These are phyloP conservation scores for Ceratosolen fusciceps DNA, from an alignment of 1,140 invertebrate genomes.

Conservation along the genomic window DNA sequence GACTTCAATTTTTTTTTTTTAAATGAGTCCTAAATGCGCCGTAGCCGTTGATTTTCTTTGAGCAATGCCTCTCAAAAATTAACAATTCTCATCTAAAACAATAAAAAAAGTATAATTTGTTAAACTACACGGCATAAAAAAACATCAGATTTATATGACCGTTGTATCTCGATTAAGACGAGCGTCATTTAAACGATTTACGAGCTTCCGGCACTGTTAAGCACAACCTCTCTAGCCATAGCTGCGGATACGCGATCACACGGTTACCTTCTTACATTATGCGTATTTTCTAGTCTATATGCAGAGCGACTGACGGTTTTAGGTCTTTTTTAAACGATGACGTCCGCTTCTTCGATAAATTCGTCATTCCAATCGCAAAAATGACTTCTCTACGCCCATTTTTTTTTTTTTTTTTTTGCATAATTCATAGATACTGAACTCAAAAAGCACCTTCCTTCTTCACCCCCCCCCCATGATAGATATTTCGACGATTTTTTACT, in stretches of 20 bases:
- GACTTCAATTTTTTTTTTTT: too few species aligned
- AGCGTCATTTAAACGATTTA: slow-evolving; percentile 18
- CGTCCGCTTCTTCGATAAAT: not conserved
- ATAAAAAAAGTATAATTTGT: not conserved
- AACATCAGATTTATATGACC: not conserved
- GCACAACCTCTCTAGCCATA: not conserved
- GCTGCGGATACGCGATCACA: not conserved
- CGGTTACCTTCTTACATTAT: not conserved
- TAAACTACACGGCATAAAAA: too few species aligned
- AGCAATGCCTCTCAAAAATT: too few species aligned
- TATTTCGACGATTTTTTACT: not conserved
- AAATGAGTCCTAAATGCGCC: too few species aligned
- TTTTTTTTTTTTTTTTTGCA: not conserved
- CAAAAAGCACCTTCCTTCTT: not conserved
- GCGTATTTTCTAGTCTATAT: not conserved
- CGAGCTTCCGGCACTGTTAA: slow-evolving; percentile 5
- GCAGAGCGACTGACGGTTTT: not conserved
- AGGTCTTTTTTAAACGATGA: slow-evolving; percentile 7
- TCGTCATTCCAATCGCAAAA: not conserved
- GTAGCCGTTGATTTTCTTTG: too few species aligned
- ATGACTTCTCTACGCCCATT: not conserved
- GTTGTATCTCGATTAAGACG: not conserved
- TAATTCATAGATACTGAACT: not conserved
- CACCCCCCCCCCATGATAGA: not conserved
- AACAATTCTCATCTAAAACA: not conserved